Evolutionary conservation across 1,140 invertebrate genomes (phyloP).

Genomic region (Vanessa tameamea): DNA sequence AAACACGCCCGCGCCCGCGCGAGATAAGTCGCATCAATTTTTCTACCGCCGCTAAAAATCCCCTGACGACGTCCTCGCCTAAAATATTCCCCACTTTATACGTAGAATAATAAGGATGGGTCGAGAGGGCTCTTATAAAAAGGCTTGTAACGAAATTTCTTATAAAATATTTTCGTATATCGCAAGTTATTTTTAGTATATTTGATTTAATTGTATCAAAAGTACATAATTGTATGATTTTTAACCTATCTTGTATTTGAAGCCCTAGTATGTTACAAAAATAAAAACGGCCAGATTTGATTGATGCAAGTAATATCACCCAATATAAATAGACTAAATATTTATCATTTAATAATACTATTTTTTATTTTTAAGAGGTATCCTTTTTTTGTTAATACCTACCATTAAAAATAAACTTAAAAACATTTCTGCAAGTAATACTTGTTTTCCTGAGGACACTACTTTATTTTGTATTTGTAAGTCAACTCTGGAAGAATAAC

Average conservation of each 20-base stretch:
- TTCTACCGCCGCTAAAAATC: conserved; percentile 64
- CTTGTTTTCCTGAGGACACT: conserved; percentile 15
- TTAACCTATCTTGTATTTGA: too few species aligned
- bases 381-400: too few species aligned
- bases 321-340: too few species aligned
- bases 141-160: conserved; percentile 9
- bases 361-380: too few species aligned
- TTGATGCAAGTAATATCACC: too few species aligned
- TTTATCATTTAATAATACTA: too few species aligned
- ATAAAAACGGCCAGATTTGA: too few species aligned
- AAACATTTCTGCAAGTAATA: not conserved
- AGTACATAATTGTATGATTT: too few species aligned
- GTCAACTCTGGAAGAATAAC: conserved; percentile 38
- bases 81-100: conserved; percentile 72
- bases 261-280: too few species aligned
- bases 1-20: conserved; percentile 42
- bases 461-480: conserved; percentile 37
- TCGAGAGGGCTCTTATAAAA: conserved; percentile 6
- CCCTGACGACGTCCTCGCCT: conserved; percentile 59
- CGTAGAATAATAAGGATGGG: conserved; percentile 60
- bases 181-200: too few species aligned
- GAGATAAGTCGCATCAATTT: conserved; percentile 73
- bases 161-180: not conserved
- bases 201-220: too few species aligned
- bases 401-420: too few species aligned